Evolutionary conservation across 1,140 invertebrate genomes (phyloP).

Genomic region (Ceratina calcarata): DNA sequence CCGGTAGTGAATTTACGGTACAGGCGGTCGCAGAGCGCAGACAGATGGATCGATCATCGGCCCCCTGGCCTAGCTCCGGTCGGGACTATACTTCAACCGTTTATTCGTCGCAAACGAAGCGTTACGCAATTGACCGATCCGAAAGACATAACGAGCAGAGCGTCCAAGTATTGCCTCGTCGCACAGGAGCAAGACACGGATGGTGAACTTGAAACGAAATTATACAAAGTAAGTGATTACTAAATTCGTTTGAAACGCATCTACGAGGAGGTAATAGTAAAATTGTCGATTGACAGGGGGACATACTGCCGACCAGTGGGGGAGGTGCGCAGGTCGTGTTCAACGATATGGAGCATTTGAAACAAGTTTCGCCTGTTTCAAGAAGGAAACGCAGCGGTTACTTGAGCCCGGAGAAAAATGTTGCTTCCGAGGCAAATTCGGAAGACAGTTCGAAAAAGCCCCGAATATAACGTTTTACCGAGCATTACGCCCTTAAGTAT

Average conservation of each 20-base stretch:
- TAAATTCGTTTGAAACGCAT: background rate
- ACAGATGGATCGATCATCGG: slow-evolving; percentile 95
- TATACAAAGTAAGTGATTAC: slow-evolving; percentile 88
- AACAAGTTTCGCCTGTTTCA: slow-evolving; percentile 88
- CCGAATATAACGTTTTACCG: slow-evolving; percentile 22
- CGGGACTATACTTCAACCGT: slow-evolving; percentile 93
- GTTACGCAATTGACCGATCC: slow-evolving; percentile 88
- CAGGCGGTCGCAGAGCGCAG: slow-evolving; percentile 88
- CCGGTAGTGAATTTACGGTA: slow-evolving; percentile 87
- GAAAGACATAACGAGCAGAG: slow-evolving; percentile 79
- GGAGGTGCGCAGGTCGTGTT: slow-evolving; percentile 98
- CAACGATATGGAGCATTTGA: slow-evolving; percentile 95
- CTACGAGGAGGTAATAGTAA: background rate
- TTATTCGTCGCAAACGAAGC: slow-evolving; percentile 88
- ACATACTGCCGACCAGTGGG: slow-evolving; percentile 94
- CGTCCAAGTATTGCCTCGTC: slow-evolving; percentile 93
- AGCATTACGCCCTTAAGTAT: no score
- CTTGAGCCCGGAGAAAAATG: slow-evolving; percentile 13
- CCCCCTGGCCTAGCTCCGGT: slow-evolving; percentile 86
- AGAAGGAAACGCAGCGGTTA: slow-evolving; percentile 69
- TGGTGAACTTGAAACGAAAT: slow-evolving; percentile 94
- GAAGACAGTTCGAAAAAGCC: slow-evolving; percentile 34
- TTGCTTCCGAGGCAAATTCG: background rate
- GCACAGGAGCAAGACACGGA: slow-evolving; percentile 94
- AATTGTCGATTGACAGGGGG: slow-evolving; percentile 82